Evolutionary conservation across 1,140 invertebrate species (phyloP), one percentile per base, ranked within the genome.

Genomic region (Diabrotica virgifera): DNA sequence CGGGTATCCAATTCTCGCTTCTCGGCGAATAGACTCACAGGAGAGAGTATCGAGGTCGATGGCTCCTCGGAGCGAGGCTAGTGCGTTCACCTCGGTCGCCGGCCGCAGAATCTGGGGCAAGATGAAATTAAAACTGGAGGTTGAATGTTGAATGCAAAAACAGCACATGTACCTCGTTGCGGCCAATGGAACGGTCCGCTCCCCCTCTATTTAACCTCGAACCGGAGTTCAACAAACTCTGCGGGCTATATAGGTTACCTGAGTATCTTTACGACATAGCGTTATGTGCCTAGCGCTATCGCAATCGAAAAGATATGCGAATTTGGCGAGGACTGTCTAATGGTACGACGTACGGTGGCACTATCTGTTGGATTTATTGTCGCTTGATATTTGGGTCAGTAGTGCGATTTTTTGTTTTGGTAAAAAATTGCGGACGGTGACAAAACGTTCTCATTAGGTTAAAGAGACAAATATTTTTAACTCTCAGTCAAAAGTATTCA

Each of bases 51-150:
- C 72, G 74, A 76, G 74, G 74, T 71, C 75, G 66, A 62, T 37
- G 24, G 62, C 7, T n/a, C 52, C 70, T 58, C 59, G 62, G 8
- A 5, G 7, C 62, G 72, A 77, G 75, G 68, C 71, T 78, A 77
- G 77, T 73, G 70, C 76, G 72, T 77, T 78, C 72, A 75, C 77
- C 77, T 70, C 65, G 62, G 67, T 60, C 52, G 64, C 59, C 72
- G 66, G 68, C 65, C 73, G 64, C 58, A 63, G 70, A 77, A 78
- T 77, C 75, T 78, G 73, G 77, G 76, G 72, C 77, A 78, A 78
- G 77, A 78, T 78, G 76, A 77, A 78, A 78, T 78, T 78, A 77
- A 78, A 65, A 73, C 67, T 77, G 73, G 75, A 78, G 75, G 76
- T 75, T 78, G 72, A 73, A 68, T 73, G 69, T 60, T 60, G 51